Evolutionary conservation across 92 coral and sea anemone genomes (phyloP).

Genomic region (Porites divaricata): DNA sequence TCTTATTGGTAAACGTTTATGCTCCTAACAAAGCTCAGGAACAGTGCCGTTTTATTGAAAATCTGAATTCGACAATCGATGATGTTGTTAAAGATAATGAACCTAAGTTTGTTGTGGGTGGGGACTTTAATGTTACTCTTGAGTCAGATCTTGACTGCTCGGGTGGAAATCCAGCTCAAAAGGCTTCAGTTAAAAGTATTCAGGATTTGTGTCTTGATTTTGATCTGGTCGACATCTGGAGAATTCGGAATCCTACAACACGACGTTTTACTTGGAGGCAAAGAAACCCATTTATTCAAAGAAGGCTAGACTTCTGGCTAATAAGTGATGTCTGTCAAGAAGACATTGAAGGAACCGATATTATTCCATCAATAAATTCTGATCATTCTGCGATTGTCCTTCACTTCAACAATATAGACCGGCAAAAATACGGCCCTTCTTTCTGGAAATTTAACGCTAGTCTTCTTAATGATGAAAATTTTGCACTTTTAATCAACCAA

Average conservation of each 20-base stretch:
- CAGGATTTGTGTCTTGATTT: neutral
- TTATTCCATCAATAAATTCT: constrained; percentile 14
- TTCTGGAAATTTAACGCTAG: no score
- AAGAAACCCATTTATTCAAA: constrained; percentile 28
- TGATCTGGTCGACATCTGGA: constrained; percentile 41
- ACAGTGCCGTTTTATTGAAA: constrained; percentile 31
- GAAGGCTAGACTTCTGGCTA: constrained; percentile 52
- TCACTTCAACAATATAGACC: no score
- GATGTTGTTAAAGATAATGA: neutral
- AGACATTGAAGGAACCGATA: constrained; percentile 8
- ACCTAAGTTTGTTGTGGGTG: no score
- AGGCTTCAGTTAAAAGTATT: constrained; percentile 21
- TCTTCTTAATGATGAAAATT: no score
- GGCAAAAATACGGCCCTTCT: no score
- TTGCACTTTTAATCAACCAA: no score
- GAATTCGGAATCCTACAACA: constrained; percentile 42
- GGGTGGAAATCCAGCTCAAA: constrained; percentile 31
- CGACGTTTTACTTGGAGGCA: constrained; percentile 47
- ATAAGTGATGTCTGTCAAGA: constrained; percentile 45
- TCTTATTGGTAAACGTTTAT: constrained; percentile 44
- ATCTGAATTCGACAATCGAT: constrained; percentile 17
- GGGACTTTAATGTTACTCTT: no score
- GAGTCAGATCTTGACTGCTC: constrained; percentile 28
- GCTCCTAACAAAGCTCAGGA: constrained; percentile 46
- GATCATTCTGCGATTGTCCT: no score